Evolutionary conservation across 2,113 vertebrate genomes (phyloP).

Genomic region (Myiozetetes cayanensis): DNA sequence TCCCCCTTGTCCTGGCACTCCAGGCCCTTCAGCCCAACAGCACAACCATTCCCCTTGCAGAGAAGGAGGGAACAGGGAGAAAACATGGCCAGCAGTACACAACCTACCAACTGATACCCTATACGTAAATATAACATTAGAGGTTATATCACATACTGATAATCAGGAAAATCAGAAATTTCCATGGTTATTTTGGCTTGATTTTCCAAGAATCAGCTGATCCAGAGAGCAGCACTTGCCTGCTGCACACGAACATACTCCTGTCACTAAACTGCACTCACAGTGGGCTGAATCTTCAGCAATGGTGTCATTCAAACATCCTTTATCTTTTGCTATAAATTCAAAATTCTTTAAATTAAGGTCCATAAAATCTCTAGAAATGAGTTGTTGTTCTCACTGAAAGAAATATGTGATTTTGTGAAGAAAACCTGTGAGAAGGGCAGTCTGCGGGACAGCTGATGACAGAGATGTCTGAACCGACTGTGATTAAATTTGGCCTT

Average conservation of each 20-base stretch:
- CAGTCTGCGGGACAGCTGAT: not conserved
- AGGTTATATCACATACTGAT: fast-evolving
- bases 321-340: not conserved
- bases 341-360: not conserved
- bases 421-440: not conserved
- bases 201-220: not conserved
- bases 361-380: not conserved
- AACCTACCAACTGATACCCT: not conserved
- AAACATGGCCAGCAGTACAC: not conserved
- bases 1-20: not conserved
- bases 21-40: not conserved
- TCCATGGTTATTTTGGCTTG: not conserved
- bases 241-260: not conserved
- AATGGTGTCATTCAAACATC: not conserved
- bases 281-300: not conserved
- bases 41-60: not conserved
- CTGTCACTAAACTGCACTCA: not conserved
- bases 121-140: fast-evolving
- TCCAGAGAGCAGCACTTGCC: not conserved
- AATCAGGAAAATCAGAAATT: not conserved
- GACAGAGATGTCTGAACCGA: not conserved
- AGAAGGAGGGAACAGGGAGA: not conserved
- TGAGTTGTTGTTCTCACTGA: not conserved
- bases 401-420: not conserved
- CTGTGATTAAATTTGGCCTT: not conserved